Conservation (phyloP, 2,797 vertebrate species). For the Rhincodon typus region DNA sequence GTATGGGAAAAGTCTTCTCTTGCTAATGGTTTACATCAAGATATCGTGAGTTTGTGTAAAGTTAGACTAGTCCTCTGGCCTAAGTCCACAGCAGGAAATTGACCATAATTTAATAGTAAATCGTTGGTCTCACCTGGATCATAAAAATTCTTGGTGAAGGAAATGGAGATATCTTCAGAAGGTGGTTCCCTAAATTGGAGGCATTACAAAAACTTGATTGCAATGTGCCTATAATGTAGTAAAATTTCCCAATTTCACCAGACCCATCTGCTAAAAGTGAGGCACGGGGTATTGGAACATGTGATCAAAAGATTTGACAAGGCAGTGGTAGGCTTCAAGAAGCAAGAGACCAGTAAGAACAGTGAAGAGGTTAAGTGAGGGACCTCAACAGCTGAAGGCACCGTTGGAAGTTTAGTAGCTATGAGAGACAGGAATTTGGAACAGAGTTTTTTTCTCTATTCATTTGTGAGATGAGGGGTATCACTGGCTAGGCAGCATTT, state of each 20-base stretch:
- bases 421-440: too few species aligned
- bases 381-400: not conserved
- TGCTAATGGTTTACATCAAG: not conserved
- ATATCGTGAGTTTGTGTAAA: not conserved
- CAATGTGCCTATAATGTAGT: not conserved
- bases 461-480: too few species aligned
- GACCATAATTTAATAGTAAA: not conserved
- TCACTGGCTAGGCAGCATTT: too few species aligned
- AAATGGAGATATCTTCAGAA: not conserved
- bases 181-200: not conserved
- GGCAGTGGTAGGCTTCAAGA: not conserved
- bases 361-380: not conserved
- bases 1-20: not conserved
- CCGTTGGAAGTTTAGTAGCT: too few species aligned
- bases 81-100: not conserved
- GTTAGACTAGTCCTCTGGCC: not conserved
- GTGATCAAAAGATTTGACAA: not conserved
- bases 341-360: not conserved
- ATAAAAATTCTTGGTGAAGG: not conserved
- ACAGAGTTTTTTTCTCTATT: too few species aligned
- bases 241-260: not conserved
- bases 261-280: not conserved
- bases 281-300: not conserved
- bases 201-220: not conserved
- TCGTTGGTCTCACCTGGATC: not conserved